These are phyloP conservation scores for Micrastur ruficollis DNA, from an alignment of 2,797 vertebrate species.

Conservation along the genomic window DNA sequence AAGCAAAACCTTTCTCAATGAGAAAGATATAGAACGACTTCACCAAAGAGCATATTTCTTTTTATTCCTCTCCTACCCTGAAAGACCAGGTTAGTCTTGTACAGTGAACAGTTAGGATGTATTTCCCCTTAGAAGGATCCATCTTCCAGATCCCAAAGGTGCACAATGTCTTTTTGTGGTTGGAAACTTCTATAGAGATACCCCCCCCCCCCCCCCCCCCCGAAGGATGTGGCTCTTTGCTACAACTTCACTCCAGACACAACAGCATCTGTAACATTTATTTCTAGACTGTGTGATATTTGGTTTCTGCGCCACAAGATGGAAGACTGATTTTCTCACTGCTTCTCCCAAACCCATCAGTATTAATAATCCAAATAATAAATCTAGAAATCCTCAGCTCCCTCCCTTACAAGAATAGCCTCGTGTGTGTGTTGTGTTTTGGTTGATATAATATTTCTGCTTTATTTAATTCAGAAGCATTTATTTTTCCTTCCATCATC, in stretches of 20 bases:
- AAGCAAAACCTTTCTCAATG: background rate
- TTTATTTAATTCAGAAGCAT: conserved; percentile 44
- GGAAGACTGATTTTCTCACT: conserved; percentile 44
- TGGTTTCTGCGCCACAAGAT: conserved; percentile 35
- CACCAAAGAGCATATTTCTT: background rate
- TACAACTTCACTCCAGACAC: background rate
- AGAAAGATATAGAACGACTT: background rate
- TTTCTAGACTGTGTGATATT: conserved; percentile 42
- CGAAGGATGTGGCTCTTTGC: background rate
- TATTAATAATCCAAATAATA: conserved; percentile 72
- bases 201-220: too few species aligned
- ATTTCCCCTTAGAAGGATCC: background rate
- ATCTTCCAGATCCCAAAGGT: background rate
- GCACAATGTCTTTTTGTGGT: background rate
- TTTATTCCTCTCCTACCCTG: background rate
- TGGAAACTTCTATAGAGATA: background rate
- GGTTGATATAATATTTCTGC: background rate
- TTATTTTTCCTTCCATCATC: conserved; percentile 61
- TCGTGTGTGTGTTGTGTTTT: background rate
- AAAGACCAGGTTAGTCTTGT: background rate
- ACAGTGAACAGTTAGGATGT: background rate
- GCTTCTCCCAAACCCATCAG: conserved; percentile 57
- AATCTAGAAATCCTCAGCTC: background rate
- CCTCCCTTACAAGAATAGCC: background rate
- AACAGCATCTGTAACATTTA: conserved; percentile 42